These are phyloP conservation scores for Erinaceus europaeus DNA, from an alignment of 2,113 vertebrate genomes.

Conservation along the genomic window DNA sequence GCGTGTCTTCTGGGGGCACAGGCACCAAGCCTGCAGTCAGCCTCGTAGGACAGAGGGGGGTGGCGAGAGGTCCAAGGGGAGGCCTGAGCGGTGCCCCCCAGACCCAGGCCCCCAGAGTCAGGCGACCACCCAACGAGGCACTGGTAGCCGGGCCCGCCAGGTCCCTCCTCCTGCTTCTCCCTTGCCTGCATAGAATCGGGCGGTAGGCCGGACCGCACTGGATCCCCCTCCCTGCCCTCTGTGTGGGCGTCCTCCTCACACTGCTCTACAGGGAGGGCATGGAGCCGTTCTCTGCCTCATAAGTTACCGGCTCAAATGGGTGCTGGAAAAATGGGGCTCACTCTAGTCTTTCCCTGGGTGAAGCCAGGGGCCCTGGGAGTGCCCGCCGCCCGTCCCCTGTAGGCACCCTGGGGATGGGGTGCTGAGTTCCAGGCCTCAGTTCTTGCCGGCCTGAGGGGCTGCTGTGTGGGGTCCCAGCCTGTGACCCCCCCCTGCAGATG, in stretches of 20 bases:
- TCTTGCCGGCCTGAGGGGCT: neutral
- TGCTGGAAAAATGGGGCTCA: neutral
- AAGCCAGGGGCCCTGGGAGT: neutral
- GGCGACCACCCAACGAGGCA: conserved; percentile 89
- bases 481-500: conserved; percentile 81
- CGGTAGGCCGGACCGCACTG: too few species aligned
- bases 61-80: too few species aligned
- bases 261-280: neutral
- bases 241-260: too few species aligned
- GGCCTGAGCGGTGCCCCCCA: neutral
- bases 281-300: neutral
- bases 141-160: too few species aligned
- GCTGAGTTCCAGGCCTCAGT: neutral
- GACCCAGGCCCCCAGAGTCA: too few species aligned
- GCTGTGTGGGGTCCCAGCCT: neutral
- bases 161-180: too few species aligned
- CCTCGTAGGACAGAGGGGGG: too few species aligned
- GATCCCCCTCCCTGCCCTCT: too few species aligned
- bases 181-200: neutral
- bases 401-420: neutral
- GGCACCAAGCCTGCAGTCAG: too few species aligned
- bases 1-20: too few species aligned
- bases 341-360: neutral
- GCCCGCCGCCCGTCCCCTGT: neutral
- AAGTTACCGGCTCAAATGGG: neutral